Conservation (phyloP, 2,797 vertebrate species). For the Glyptemys insculpta region DNA sequence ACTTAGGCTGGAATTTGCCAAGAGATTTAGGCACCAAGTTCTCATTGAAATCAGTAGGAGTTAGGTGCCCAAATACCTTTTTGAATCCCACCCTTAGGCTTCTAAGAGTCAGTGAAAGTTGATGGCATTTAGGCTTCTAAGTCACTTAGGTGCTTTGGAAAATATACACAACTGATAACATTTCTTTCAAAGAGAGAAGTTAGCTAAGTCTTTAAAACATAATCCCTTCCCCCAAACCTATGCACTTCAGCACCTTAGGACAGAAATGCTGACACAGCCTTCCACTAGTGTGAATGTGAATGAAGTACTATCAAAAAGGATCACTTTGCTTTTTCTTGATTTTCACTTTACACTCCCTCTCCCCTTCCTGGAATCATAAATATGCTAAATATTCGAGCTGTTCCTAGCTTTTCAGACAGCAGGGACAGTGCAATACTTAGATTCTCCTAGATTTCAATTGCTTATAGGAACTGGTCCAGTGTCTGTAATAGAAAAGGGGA, state of each 20-base stretch:
- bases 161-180: not conserved
- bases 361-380: not conserved
- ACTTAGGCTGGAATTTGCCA: not conserved
- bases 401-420: not conserved
- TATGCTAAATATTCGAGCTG: not conserved
- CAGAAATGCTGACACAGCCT: slow-evolving; percentile 50
- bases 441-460: not conserved
- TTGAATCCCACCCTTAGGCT: not conserved
- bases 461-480: not conserved
- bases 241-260: slow-evolving; percentile 37
- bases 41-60: not conserved
- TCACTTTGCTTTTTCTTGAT: slow-evolving; percentile 37
- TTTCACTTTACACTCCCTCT: slow-evolving; percentile 20
- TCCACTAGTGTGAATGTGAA: not conserved
- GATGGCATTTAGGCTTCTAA: not conserved
- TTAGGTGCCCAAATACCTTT: not conserved
- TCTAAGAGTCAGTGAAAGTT: not conserved
- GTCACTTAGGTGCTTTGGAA: not conserved
- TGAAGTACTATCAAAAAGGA: slow-evolving; percentile 4
- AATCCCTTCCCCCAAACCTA: slow-evolving; percentile 6
- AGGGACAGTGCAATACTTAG: not conserved
- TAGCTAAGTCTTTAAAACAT: slow-evolving; percentile 44
- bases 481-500: not conserved
- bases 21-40: not conserved
- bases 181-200: too few species aligned